Evolutionary conservation across 2,113 vertebrate species (phyloP), one percentile per base, ranked within the genome.

Genomic region (Galbula dea): DNA sequence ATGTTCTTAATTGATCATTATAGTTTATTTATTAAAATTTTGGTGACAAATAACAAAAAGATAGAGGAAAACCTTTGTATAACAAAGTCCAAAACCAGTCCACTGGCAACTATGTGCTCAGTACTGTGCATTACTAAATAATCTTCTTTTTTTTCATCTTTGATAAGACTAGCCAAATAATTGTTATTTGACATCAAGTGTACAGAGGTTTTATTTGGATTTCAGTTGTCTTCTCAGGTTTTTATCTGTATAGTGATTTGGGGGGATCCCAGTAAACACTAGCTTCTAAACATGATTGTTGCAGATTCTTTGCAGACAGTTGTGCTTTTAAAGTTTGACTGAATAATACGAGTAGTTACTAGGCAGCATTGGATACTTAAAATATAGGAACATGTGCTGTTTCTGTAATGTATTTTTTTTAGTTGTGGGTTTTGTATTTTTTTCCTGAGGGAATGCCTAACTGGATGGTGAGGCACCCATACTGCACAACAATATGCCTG

Each of bases 351-450:
- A 76, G 17, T 36, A 67, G 36, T 52, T 82, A 65, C 55, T 86
- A 75, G 51, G 34, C 66, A 62, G 7, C 46, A 58, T 17, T 65
- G 19, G 6, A 12, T 49, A 77, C 49, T 62, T 76, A 85, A 94
- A 91, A 83, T 37, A 49, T 4, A 89, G 43, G 11, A 93, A 66
- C 13, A 6, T 34, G 20, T 86, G 48, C 16, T 81, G 16, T n/a
- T n/a, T n/a, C n/a, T n/a, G n/a, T n/a, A n/a, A 67, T 66, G 5
- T 2, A 0, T 0, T 10, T 65, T 86, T 66, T 34, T 46, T 17
- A 7, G 6, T 20, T 45, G 15, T 21, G 63, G 37, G 9, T 30
- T 26, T 27, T 18, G 26, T 54, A 16, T 63, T 45, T 8, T 23
- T 32, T n/a, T 5, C 30, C 16, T 29, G 6, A 61, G 49, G 62